Base-by-base conservation (phyloP, 2,113 vertebrate species). In the Platichthys flesus region DNA sequence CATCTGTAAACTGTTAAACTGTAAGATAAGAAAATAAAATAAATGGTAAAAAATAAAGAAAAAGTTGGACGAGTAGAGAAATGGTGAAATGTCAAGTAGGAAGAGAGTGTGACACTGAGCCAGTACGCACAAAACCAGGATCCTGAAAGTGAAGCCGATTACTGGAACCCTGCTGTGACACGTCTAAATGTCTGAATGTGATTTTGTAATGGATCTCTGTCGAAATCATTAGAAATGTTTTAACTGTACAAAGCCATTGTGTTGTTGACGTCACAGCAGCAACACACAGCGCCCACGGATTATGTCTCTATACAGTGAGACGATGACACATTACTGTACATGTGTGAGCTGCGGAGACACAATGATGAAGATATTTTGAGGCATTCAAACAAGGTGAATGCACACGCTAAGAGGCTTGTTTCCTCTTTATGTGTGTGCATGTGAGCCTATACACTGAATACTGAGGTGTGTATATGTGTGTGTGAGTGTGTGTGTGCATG, bases 321-420 rank as follows among this genome's bases (percentile, higher is more conserved):
- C 57, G 18, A 65, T 18, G 35, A 71, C 24, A 57, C 20, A 37
- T 67, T 28, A 58, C 35, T 28, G 47, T 49, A 18, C 42, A 64
- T 51, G 51, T 79, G 37, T 52, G 61, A 42, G 31, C 31, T 31
- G 31, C 6, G 5, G 54, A 79, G 57, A 55, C 16, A 70, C n/a
- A 55, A 54, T 63, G 21, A 63, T 15, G 20, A 23, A 64, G 40
- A 67, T 23, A 59, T 37, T 16, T 26, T 45, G 51, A 58, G 55
- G 40, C 45, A 28, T 82, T 62, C 28, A 60, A 77, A 63, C 56
- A 47, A 67, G 21, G 31, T 56, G 35, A 40, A n/a, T 47, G 58
- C 37, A 70, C 10, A 21, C 72, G 54, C 67, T 81, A 85, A 81
- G 60, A 82, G 79, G 61, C 62, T 80, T 59, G 65, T 45, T 75